Evolutionary conservation across 2,888 invertebrate species (phyloP), one percentile per base, ranked within the genome.

Genomic region (Uloborus plumipes): DNA sequence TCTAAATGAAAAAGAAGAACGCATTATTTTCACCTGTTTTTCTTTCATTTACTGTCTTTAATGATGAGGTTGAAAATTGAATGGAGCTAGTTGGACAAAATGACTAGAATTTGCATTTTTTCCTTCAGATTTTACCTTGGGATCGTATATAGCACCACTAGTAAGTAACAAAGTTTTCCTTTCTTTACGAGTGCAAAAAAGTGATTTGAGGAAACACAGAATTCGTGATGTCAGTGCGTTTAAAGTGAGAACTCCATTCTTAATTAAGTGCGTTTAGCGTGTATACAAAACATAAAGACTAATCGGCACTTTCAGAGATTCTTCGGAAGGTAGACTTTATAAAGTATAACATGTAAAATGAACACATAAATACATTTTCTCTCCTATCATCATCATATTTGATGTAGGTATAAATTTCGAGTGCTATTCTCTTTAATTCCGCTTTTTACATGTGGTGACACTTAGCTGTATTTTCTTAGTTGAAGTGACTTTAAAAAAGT

Each of bases 81-180:
- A 31, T 14, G 20, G 15, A 39, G 59, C 59, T 71, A 59, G 67
- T 75, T 75, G 58, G 49, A 55, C 75, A 67, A 67, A 67, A 75
- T 50, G 67, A 59, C 59, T 50, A 11, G 50, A 53, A 75, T 75
- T 75, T 59, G 66, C 75, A 75, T 75, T 67, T 75, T 75, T 58
- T 67, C 59, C 66, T 50, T 26, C 31, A 58, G 49, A n/a, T 51
- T 67, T 66, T 26, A n/a, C 31, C 22, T 59, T 39, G 9, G 39
- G 6, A 67, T 58, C 55, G 64, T 49, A 13, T 49, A 13, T 47
- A n/a, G 16, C 26, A n/a, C 47, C 16, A 55, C n/a, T n/a, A n/a
- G n/a, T n/a, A n/a, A 9, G n/a, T 16, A n/a, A 55, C 55, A 55
- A 16, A 55, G n/a, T n/a, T 14, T n/a, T n/a, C n/a, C n/a, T 16